Percentiles rank a stretch among this genome's conserved stretches.
Conservation (phyloP, 2,113 vertebrate species). For the Clupea harengus region DNA sequence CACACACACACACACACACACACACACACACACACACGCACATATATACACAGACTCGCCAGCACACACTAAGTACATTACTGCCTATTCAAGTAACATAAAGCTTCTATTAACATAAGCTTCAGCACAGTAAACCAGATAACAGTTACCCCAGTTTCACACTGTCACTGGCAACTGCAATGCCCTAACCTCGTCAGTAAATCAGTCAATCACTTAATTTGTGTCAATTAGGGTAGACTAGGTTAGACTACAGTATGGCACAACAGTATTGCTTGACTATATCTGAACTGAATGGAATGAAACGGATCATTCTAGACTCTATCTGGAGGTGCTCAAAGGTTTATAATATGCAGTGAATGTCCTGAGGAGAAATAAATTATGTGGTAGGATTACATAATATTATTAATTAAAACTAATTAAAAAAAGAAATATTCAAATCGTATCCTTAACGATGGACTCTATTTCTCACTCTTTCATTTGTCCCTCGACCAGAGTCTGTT, state of each 20-base stretch:
- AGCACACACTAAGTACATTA: constrained; percentile 9
- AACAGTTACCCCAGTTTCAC: neutral
- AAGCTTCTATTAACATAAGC: neutral
- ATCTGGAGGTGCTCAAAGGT: neutral
- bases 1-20: neutral
- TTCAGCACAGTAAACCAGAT: neutral
- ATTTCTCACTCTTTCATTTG: no score
- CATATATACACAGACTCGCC: neutral
- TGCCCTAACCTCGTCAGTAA: neutral
- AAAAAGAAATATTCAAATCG: no score
- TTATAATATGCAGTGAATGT: neutral
- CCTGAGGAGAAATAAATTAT: neutral
- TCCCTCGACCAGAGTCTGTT: no score
- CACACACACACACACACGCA: neutral
- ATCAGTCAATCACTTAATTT: neutral
- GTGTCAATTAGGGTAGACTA: neutral
- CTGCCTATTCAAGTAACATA: constrained; percentile 3
- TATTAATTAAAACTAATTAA: no score
- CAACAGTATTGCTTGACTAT: neutral
- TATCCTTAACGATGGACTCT: no score
- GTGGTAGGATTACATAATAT: neutral
- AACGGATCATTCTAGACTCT: neutral
- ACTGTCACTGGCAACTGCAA: neutral
- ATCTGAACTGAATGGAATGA: neutral
- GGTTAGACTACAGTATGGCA: neutral